Base-by-base conservation (phyloP, 2,113 vertebrate genomes). In the Mixornis gularis region DNA sequence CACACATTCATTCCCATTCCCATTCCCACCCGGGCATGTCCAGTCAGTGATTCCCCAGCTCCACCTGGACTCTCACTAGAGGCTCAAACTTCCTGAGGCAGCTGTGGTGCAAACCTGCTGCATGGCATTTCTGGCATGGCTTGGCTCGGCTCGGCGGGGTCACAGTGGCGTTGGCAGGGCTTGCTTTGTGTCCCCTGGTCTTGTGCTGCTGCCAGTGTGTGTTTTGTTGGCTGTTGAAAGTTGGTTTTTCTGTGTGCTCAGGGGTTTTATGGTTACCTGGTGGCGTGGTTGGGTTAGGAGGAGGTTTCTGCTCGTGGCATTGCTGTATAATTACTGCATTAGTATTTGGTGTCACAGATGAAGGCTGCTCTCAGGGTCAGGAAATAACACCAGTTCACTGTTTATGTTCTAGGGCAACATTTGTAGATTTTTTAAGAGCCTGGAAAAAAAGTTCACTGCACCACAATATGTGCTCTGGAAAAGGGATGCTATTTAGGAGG, bases 71-170 rank as follows among this genome's bases (percentile, higher is more conserved):
- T 94, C 87, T 92, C 74, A 55, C 41, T 92, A 12, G 49, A 25
- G 32, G 4, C 74, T 80, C 2, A 1, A 32, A 77, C 83, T 85
- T 63, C 65, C 44, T 7, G 1, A 21, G 36, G 79, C 79, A 63
- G 90, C 82, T 25, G 29, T 43, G 85, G 16, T 53, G 34, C 59
- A 9, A 30, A 5, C 34, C 59, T 88, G 71, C 65, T 60, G 95
- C 92, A 84, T 86, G 92, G 41, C 73, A 10, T 43, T 52, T 34
- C 11, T 51, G 69, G 41, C 87, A 78, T 87, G 94, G 94, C 94
- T 73, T 78, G 56, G 82, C 80, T 90, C 0, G 1, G 78, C 71
- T 85, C 4, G 0, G 63, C 1, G 7, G 55, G 65, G 17, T 83
- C 13, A 14, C 43, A 5, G 56, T 14, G 5, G 27, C 1, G 32